Percentiles rank a stretch among this genome's conserved stretches.
Evolutionary conservation across 2,113 vertebrate species (phyloP).

Genomic region (Stigmatopora nigra): DNA sequence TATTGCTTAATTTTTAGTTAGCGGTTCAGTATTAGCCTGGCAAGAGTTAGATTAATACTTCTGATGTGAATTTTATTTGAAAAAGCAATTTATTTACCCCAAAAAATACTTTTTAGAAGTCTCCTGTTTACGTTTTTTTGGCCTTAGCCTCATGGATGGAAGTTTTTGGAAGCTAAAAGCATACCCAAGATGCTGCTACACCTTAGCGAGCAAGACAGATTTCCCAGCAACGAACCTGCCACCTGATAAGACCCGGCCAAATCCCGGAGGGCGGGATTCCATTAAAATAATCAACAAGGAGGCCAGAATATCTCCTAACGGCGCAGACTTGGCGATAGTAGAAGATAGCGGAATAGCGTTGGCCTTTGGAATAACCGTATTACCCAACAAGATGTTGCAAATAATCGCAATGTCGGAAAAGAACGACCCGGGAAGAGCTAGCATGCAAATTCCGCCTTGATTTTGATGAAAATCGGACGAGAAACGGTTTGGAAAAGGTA

Average conservation of each 20-base stretch:
- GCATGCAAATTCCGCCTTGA: background rate
- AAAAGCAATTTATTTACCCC: too few species aligned
- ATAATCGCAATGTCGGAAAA: background rate
- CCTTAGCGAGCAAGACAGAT: conserved; percentile 48
- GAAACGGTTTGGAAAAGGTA: too few species aligned
- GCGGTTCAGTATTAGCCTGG: too few species aligned
- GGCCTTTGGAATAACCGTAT: background rate
- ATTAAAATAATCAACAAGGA: conserved; percentile 59
- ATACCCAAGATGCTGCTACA: conserved; percentile 50
- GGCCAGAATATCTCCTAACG: conserved; percentile 26
- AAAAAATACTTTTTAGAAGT: background rate
- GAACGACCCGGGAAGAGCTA: background rate
- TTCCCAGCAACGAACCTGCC: conserved; percentile 38
- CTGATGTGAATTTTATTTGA: too few species aligned
- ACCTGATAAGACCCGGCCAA: conserved; percentile 58
- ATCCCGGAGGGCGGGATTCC: conserved; percentile 37
- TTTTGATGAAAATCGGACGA: too few species aligned
- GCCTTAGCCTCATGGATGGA: too few species aligned
- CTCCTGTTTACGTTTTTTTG: conserved; percentile 35
- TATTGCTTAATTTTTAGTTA: too few species aligned
- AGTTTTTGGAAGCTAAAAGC: conserved; percentile 46
- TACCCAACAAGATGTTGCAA: background rate
- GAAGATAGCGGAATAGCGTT: conserved; percentile 9
- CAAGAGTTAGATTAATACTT: too few species aligned
- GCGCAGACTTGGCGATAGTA: conserved; percentile 23